Evolutionary conservation across 2,888 invertebrate genomes (phyloP).

Genomic region (Copidosoma aretas): DNA sequence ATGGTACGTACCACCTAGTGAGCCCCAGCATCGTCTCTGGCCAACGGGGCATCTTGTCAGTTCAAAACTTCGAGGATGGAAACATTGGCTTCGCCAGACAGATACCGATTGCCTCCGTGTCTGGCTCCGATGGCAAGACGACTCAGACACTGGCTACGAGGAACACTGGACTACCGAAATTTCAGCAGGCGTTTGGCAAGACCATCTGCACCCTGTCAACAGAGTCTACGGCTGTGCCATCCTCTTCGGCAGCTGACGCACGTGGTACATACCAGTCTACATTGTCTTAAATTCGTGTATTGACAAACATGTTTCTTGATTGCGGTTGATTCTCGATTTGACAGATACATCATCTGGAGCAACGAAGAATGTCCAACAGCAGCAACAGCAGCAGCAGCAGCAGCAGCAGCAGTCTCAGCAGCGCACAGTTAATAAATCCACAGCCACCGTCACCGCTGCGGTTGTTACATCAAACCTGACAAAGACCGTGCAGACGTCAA

Average conservation of each 20-base stretch:
- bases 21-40: constrained; percentile 29
- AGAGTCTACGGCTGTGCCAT: constrained; percentile 49
- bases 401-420: constrained; percentile 5
- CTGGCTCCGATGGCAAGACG: constrained; percentile 33
- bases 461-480: constrained; percentile 56
- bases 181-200: constrained; percentile 81
- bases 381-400: background rate
- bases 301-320: background rate
- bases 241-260: constrained; percentile 43
- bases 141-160: constrained; percentile 39
- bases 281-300: background rate
- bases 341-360: constrained; percentile 36
- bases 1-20: constrained; percentile 57
- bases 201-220: constrained; percentile 65
- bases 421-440: constrained; percentile 46
- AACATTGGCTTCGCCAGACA: constrained; percentile 51
- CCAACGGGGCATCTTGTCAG: constrained; percentile 52
- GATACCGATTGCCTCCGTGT: constrained; percentile 40
- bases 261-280: constrained; percentile 19
- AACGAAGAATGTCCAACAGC: constrained; percentile 24
- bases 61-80: constrained; percentile 55
- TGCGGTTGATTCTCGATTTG: background rate
- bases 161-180: constrained; percentile 71
- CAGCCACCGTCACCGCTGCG: no score
- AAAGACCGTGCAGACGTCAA: constrained; percentile 61